Conservation (phyloP, 2,113 vertebrate genomes). For the Clarias gariepinus region DNA sequence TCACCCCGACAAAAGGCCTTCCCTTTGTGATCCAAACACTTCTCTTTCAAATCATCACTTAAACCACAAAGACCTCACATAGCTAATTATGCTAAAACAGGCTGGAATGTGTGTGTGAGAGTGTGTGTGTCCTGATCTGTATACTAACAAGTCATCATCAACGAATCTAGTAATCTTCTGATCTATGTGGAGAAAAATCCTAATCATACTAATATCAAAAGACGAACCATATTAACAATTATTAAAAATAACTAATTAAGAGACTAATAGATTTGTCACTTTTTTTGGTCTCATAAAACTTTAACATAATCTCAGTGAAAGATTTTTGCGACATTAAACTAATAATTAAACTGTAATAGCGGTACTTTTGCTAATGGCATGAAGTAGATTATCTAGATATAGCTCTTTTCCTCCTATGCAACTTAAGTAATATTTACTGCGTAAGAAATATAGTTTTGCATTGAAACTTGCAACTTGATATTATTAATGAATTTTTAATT, state of each 20-base stretch:
- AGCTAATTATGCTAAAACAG: conserved; percentile 45
- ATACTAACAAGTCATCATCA: neutral
- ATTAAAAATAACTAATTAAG: neutral
- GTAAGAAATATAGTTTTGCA: neutral
- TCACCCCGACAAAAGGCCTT: conserved; percentile 56
- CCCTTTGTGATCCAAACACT: conserved; percentile 49
- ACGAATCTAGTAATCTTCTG: neutral
- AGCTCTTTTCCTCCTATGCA: neutral
- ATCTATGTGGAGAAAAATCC: neutral
- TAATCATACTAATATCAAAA: neutral
- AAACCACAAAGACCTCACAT: conserved; percentile 47
- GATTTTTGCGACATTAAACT: neutral
- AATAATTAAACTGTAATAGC: no score
- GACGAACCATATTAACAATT: neutral
- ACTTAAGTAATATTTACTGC: neutral
- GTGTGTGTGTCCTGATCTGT: neutral
- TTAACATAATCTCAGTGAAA: neutral
- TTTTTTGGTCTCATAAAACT: neutral
- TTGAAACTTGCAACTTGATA: neutral
- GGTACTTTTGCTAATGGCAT: neutral
- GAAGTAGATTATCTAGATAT: neutral
- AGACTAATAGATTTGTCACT: neutral
- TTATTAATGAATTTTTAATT: no score
- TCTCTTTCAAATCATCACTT: conserved; percentile 44
- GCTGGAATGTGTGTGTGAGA: conserved; percentile 19